Evolutionary conservation across 2,113 vertebrate species (phyloP).

Genomic region (Dunckerocampus dactyliophorus): DNA sequence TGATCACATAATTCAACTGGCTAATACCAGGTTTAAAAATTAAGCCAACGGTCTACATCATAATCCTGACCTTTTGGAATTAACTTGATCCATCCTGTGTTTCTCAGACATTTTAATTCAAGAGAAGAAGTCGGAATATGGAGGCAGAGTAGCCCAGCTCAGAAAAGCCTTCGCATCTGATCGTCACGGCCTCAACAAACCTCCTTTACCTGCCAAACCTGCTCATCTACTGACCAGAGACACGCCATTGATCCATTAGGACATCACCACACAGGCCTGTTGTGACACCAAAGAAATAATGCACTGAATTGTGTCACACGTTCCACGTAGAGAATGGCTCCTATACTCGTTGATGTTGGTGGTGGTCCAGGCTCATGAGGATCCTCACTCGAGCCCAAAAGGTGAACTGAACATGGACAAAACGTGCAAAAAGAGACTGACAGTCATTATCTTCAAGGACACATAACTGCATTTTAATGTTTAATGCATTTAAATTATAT

Average conservation of each 20-base stretch:
- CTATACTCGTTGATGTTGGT: background rate
- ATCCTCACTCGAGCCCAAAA: conserved; percentile 23
- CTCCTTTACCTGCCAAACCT: conserved; percentile 57
- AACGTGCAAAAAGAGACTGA: background rate
- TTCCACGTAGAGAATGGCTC: background rate
- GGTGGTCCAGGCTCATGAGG: conserved; percentile 6
- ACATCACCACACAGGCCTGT: background rate
- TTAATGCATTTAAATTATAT: too few relatives aligned
- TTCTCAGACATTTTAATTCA: conserved; percentile 10
- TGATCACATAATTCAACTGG: background rate
- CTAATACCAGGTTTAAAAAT: background rate
- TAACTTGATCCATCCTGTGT: background rate
- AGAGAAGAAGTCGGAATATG: conserved; percentile 8
- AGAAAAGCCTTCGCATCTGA: conserved; percentile 43
- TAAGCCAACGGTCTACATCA: background rate
- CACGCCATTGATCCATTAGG: conserved; percentile 19
- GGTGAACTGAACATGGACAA: conserved; percentile 6
- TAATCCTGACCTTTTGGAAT: background rate
- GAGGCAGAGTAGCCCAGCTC: conserved; percentile 54
- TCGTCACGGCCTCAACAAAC: conserved; percentile 28
- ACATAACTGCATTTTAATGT: background rate
- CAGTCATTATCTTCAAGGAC: background rate
- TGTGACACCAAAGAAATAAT: conserved; percentile 7
- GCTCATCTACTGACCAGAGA: conserved; percentile 47
- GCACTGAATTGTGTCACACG: conserved; percentile 1